phyloP scores from a whole-genome alignment of 2,888 invertebrate species.

The Hipparchia sbordonii region DNA sequence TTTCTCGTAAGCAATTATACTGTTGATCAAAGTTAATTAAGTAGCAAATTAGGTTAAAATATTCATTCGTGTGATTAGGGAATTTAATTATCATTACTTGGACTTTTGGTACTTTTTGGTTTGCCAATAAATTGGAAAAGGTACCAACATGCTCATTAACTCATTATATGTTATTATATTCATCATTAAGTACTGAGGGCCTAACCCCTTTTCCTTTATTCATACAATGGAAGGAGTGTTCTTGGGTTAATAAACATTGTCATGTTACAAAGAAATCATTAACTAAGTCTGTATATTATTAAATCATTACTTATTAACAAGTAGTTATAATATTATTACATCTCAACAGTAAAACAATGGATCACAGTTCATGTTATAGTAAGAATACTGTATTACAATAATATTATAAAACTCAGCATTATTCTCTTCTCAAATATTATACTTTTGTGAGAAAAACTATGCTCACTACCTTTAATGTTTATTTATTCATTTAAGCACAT shows the following conservation, averaged over 20 bases:
- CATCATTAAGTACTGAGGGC: too few species aligned
- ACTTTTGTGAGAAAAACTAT: conserved; percentile 5
- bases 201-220: too few species aligned
- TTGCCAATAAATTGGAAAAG: too few species aligned
- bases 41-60: neutral
- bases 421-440: conserved; percentile 9
- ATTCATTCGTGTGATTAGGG: too few species aligned
- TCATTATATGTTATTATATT: too few species aligned
- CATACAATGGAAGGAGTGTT: too few species aligned
- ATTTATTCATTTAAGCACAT: neutral
- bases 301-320: neutral
- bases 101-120: too few species aligned
- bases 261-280: neutral
- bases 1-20: neutral
- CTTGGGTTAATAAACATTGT: too few species aligned
- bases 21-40: neutral
- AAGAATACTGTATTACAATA: conserved; percentile 2
- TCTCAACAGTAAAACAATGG: conserved; percentile 5
- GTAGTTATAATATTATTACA: conserved; percentile 4
- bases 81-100: too few species aligned
- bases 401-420: conserved; percentile 4
- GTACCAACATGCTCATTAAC: too few species aligned
- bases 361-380: neutral
- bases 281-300: neutral
- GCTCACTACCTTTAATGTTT: neutral